Evolutionary conservation across 2,888 invertebrate species (phyloP), one percentile per base, ranked within the genome.

Genomic region (Alloplasta piceator): DNA sequence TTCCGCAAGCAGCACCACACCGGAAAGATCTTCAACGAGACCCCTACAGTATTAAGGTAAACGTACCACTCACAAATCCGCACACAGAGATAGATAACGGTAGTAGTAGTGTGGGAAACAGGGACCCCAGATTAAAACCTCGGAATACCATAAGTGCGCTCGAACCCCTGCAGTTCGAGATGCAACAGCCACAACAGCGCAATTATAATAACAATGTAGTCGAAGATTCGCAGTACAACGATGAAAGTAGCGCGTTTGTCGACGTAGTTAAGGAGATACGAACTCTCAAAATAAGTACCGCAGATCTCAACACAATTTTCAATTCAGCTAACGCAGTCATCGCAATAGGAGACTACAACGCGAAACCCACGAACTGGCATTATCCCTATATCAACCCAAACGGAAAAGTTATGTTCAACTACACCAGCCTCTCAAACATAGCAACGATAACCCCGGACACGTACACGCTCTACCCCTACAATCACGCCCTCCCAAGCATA

Each of bases 221-320:
- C 26, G 26, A 26, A 26, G 26, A 26, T 2, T 26, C 26, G 26
- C 26, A 26, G 26, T 3, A 43, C 4, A 64, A 52, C 4, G 16
- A 26, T 7, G 38, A 6, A 6, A 38, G 3, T 38, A 16, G 38
- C 5, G 50, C 60, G 2, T 71, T 71, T 39, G n/a, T 5, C 7
- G 39, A 16, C 7, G 12, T 72, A 4, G 12, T 38, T 0, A n/a
- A 72, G 1, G 61, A 72, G 63, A 72, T 72, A 1, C 14, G 63
- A 48, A 71, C 5, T 63, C 70, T 7, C 36, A 70, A 46, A 41
- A 43, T 82, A 78, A 82, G 85, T 75, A 73, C 56, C 16, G 3
- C 43, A 14, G 60, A 61, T 43, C 39, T 71, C 14, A 38, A 50
- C 10, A 60, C 16, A 39, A 70, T 70, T 5, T 70, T 70, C 7